Percentiles rank a stretch among this genome's conserved stretches.
Conservation (phyloP, 2,113 vertebrate species). For the Leuciscus idus region DNA sequence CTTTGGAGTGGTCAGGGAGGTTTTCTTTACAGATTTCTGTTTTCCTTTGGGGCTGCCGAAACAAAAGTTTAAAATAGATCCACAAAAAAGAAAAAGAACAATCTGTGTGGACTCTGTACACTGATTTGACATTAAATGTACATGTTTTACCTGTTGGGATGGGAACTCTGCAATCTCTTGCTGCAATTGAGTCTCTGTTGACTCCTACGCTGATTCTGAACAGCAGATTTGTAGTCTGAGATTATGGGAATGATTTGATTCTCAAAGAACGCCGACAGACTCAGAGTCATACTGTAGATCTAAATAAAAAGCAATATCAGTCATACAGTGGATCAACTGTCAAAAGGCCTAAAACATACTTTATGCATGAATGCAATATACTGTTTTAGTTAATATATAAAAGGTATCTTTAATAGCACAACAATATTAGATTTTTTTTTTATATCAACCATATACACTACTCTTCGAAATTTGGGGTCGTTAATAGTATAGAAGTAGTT, state of each 20-base stretch:
- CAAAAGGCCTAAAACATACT: not conserved
- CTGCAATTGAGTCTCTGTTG: slow-evolving; percentile 82
- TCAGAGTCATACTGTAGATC: slow-evolving; percentile 97
- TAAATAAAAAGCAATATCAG: slow-evolving; percentile 56
- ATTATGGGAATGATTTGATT: slow-evolving; percentile 89
- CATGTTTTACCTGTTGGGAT: slow-evolving; percentile 79
- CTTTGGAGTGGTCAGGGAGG: slow-evolving; percentile 80
- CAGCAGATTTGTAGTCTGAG: slow-evolving; percentile 90
- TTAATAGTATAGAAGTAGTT: not conserved
- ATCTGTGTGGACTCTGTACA: not conserved
- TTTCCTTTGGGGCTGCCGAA: slow-evolving; percentile 87
- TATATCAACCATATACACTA: not conserved
- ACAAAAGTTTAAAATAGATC: not conserved
- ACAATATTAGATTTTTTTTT: not conserved
- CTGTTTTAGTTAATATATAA: not conserved
- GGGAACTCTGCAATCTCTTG: slow-evolving; percentile 83
- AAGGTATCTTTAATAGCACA: slow-evolving; percentile 9
- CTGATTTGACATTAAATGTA: slow-evolving; percentile 51
- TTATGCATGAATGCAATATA: not conserved
- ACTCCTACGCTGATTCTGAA: slow-evolving; percentile 86
- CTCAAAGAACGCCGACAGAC: slow-evolving; percentile 95
- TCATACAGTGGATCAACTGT: not conserved
- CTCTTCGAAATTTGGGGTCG: not conserved
- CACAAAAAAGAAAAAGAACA: not conserved
- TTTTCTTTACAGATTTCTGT: slow-evolving; percentile 86